phyloP scores from a whole-genome alignment of 2,797 vertebrate species.

The Merluccius polli region DNA sequence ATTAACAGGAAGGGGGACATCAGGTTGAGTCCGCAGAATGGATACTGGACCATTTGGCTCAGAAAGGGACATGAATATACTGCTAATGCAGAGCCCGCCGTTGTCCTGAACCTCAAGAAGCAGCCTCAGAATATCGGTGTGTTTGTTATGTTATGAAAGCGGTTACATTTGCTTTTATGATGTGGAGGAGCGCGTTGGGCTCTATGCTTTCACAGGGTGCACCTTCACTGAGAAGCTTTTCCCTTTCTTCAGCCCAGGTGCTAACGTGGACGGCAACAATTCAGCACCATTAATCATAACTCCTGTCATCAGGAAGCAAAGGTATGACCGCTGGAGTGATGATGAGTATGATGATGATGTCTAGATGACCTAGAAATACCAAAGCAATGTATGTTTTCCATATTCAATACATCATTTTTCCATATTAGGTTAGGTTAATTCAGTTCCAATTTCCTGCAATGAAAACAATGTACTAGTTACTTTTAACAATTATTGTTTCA shows the following conservation, averaged over 20 bases:
- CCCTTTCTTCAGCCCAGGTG: conserved; percentile 42
- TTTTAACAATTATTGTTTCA: neutral
- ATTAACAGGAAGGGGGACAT: conserved; percentile 56
- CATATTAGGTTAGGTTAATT: neutral
- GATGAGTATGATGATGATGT: neutral
- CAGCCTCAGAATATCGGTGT: conserved; percentile 34
- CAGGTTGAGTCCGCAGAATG: conserved; percentile 42
- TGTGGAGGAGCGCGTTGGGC: conserved; percentile 33
- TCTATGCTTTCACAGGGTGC: conserved; percentile 52
- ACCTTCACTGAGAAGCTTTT: conserved; percentile 31
- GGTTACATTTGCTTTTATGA: conserved; percentile 55
- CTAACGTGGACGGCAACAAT: conserved; percentile 33
- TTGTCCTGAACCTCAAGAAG: conserved; percentile 29
- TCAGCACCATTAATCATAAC: conserved; percentile 52
- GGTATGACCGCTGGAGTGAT: neutral
- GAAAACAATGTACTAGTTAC: neutral
- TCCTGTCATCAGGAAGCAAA: conserved; percentile 22
- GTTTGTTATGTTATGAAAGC: conserved; percentile 50
- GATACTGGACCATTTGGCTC: conserved; percentile 58
- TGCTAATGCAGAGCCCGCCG: conserved; percentile 21
- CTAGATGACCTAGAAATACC: too few relatives aligned
- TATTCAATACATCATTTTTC: neutral
- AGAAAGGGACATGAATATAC: conserved; percentile 36
- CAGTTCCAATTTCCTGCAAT: too few relatives aligned
- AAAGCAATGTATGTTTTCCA: neutral